These are phyloP conservation scores for Heliconius nattereri DNA, from an alignment of 1,140 invertebrate genomes.

Conservation along the genomic window DNA sequence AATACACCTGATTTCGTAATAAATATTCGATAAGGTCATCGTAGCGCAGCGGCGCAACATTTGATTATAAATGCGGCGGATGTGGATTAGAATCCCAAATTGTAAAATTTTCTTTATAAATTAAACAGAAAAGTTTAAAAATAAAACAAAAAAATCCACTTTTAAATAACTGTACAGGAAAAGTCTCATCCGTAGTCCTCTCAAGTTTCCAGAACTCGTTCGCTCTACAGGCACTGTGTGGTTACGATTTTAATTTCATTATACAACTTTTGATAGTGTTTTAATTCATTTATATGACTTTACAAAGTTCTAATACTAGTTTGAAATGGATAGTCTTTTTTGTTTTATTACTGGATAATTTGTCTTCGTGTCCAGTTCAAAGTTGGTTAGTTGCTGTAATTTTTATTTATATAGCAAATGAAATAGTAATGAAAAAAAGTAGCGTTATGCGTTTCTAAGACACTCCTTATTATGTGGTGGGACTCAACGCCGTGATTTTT, in stretches of 20 bases:
- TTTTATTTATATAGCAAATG: conserved; percentile 2
- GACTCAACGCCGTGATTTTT: too few species aligned
- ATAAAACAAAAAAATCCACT: neutral
- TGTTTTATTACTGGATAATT: neutral
- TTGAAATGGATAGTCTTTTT: conserved; percentile 2
- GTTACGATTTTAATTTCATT: conserved; percentile 27
- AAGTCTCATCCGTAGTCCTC: conserved; percentile 12
- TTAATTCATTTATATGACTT: conserved; percentile 32
- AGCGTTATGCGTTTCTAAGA: too few species aligned
- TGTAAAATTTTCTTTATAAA: too few species aligned
- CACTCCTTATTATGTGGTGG: too few species aligned
- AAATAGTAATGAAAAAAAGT: too few species aligned
- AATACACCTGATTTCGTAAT: too few species aligned
- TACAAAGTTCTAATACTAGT: conserved; percentile 20
- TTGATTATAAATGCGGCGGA: too few species aligned
- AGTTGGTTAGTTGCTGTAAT: neutral
- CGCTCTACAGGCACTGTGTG: conserved; percentile 27
- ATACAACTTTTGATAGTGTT: conserved; percentile 31
- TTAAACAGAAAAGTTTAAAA: neutral
- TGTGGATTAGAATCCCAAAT: too few species aligned
- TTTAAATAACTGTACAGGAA: neutral
- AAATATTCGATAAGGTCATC: too few species aligned
- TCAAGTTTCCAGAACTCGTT: conserved; percentile 20
- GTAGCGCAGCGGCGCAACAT: too few species aligned
- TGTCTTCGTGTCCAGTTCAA: neutral